phyloP scores from a whole-genome alignment of 1,140 invertebrate genomes.

The Wasmannia auropunctata region DNA sequence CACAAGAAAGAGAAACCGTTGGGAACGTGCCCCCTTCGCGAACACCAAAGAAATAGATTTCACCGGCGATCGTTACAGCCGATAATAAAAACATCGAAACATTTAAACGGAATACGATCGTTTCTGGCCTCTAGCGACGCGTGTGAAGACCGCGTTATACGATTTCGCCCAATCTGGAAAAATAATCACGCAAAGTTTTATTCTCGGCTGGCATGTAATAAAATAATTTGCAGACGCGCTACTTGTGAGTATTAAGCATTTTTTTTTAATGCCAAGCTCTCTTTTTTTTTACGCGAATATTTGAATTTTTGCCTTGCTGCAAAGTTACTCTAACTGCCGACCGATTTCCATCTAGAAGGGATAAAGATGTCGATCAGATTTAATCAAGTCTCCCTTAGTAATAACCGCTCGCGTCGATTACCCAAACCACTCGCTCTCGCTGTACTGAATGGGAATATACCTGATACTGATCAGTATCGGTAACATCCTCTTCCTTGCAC shows the following conservation, averaged over 20 bases:
- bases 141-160: slow-evolving; percentile 8
- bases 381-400: slow-evolving; percentile 24
- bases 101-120: slow-evolving; percentile 24
- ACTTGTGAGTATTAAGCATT: not conserved
- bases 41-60: slow-evolving; percentile 70
- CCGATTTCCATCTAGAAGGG: slow-evolving; percentile 31
- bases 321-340: slow-evolving; percentile 14
- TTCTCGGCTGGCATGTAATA: not conserved
- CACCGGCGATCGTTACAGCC: slow-evolving; percentile 48
- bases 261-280: not conserved
- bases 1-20: slow-evolving; percentile 73
- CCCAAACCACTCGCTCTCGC: not conserved
- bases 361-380: slow-evolving; percentile 48
- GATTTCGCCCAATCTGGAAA: slow-evolving; percentile 1
- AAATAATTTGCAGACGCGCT: not conserved
- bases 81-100: slow-evolving; percentile 61
- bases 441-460: slow-evolving; percentile 46
- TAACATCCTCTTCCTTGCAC: slow-evolving; percentile 56
- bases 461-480: slow-evolving; percentile 64
- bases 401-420: slow-evolving; percentile 51
- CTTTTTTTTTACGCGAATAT: not conserved
- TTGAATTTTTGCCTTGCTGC: not conserved
- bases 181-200: not conserved
- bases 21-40: slow-evolving; percentile 53
- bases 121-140: not conserved